Percentiles rank a stretch among this genome's conserved stretches.
These are phyloP conservation scores for Neocrepidodera transversa DNA, from an alignment of 2,888 invertebrate species.

Conservation along the genomic window DNA sequence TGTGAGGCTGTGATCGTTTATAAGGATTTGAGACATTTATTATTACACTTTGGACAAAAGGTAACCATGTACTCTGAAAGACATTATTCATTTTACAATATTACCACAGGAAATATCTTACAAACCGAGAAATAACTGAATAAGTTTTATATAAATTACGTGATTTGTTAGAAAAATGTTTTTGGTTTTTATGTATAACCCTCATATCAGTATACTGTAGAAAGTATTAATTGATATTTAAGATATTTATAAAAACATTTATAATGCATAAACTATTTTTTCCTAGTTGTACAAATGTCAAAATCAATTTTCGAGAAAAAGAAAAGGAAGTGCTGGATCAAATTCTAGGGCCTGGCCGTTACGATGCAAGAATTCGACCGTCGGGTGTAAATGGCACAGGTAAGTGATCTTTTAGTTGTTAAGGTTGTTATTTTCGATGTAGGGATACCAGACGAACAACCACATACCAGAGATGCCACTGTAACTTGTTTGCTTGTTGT, in stretches of 20 bases:
- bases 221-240: no score
- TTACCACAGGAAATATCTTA: no score
- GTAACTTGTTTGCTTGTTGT: constrained; percentile 52
- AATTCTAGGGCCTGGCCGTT: constrained; percentile 88
- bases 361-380: constrained; percentile 92
- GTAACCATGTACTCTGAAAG: no score
- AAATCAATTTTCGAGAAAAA: constrained; percentile 91
- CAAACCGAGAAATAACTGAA: no score
- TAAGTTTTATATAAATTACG: no score
- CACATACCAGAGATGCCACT: constrained; percentile 40
- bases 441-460: constrained; percentile 37
- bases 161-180: no score
- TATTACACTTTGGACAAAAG: no score
- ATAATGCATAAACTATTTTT: background rate
- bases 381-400: constrained; percentile 95
- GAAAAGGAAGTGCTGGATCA: constrained; percentile 94
- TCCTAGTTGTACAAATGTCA: constrained; percentile 76
- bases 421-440: constrained; percentile 37
- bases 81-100: no score
- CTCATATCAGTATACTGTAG: no score
- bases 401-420: constrained; percentile 61
- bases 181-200: constrained; percentile 6
- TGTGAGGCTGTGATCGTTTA: no score
- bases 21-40: no score
- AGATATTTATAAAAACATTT: no score